A percentile compares a stretch with the other conserved stretches of the same genome.
Conservation (phyloP, 37 sponge, comb jelly and placozoan genomes). For the Hormiphora californensis region DNA sequence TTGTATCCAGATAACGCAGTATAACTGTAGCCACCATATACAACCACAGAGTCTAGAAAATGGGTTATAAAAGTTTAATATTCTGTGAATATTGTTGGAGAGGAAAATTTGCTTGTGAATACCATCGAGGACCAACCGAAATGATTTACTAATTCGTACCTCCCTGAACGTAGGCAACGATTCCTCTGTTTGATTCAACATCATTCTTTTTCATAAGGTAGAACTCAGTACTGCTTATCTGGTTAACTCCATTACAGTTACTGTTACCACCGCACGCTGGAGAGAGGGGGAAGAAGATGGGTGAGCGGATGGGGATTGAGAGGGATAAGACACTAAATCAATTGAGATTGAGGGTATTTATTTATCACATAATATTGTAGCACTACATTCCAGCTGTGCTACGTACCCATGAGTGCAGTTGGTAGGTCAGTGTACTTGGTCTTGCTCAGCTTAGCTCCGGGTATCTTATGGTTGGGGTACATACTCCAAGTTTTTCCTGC, state of each 20-base stretch:
- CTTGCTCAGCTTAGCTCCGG: background rate
- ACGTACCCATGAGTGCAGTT: background rate
- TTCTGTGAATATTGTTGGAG: too few relatives aligned
- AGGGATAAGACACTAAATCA: background rate
- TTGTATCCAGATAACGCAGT: background rate
- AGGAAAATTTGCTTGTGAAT: too few relatives aligned
- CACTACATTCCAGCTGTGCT: background rate
- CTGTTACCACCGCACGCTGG: background rate
- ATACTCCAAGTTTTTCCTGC: background rate
- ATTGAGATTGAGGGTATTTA: background rate
- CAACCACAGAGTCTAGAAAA: background rate
- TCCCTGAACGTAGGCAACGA: background rate
- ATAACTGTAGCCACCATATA: conserved; percentile 3
- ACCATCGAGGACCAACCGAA: too few relatives aligned
- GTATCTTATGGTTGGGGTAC: background rate
- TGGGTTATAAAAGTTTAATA: background rate
- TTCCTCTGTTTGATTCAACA: background rate
- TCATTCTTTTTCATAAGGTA: background rate
- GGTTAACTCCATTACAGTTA: background rate
- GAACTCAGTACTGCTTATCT: background rate
- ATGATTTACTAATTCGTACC: too few relatives aligned
- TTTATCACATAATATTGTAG: background rate
- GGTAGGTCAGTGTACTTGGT: background rate
- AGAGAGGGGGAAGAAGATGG: background rate
- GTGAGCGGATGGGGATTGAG: background rate